Evolutionary conservation across 1,140 invertebrate species (phyloP).

Genomic region (Hormaphis cornu): DNA sequence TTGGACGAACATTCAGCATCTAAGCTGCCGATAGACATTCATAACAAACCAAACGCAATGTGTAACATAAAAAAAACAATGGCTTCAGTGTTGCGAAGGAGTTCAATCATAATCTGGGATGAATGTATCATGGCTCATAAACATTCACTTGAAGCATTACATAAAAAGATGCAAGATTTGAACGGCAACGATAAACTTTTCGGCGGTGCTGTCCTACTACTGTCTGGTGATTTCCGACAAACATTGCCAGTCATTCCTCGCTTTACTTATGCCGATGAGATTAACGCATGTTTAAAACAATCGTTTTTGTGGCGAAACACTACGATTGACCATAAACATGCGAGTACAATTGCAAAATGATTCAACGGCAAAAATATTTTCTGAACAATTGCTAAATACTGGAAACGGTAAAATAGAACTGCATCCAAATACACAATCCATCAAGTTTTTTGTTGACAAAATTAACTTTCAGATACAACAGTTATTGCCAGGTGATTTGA

Average conservation of each 20-base stretch:
- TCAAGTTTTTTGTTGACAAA: neutral
- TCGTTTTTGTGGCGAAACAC: constrained; percentile 37
- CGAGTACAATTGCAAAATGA: neutral
- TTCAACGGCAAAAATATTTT: constrained; percentile 1
- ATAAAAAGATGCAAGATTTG: constrained; percentile 34
- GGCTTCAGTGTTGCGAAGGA: constrained; percentile 10
- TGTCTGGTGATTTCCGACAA: constrained; percentile 42
- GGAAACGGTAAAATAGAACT: neutral
- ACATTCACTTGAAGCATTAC: constrained; percentile 39
- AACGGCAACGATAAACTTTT: constrained; percentile 16
- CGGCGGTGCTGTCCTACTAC: constrained; percentile 37
- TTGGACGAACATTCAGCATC: constrained; percentile 43
- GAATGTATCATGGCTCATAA: constrained; percentile 43
- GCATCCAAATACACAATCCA: neutral
- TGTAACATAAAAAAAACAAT: constrained; percentile 35
- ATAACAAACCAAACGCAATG: constrained; percentile 34
- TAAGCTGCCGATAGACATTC: constrained; percentile 40
- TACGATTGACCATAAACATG: neutral
- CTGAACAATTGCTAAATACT: neutral
- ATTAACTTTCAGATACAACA: neutral
- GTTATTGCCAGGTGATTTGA: no score
- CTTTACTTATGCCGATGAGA: constrained; percentile 39
- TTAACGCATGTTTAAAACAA: constrained; percentile 41
- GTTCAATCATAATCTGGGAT: constrained; percentile 42
- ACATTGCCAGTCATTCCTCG: constrained; percentile 41